Conservation (phyloP, 1,140 invertebrate genomes). For the Platyscapa corneri region DNA sequence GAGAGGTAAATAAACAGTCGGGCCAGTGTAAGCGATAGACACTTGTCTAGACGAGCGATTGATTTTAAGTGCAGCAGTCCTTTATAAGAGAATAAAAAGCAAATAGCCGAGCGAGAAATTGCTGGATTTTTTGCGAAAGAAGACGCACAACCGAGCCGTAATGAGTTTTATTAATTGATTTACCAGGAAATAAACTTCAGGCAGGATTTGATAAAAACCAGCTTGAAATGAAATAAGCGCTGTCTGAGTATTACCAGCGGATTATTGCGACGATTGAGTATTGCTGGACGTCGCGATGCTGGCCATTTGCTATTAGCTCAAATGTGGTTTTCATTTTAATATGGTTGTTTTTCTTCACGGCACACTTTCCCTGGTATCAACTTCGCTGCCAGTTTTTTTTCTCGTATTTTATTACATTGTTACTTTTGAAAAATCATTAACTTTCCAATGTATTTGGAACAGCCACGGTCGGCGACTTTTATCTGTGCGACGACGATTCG, state of each 20-base stretch:
- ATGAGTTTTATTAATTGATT: background rate
- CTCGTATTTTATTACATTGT: background rate
- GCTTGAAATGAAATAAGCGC: background rate
- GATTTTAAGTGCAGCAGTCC: background rate
- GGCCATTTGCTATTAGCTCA: background rate
- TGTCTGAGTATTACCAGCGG: background rate
- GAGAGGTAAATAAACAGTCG: conserved; percentile 19
- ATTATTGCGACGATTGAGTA: background rate
- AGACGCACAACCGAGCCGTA: background rate
- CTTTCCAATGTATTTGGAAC: background rate
- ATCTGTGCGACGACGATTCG: background rate
- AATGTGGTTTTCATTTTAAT: background rate
- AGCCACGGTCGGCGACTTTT: background rate
- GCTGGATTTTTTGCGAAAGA: background rate
- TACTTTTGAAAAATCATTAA: conserved; percentile 12
- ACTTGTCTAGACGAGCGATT: conserved; percentile 12
- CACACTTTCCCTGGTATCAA: background rate
- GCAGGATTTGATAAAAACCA: background rate
- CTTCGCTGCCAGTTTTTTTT: background rate
- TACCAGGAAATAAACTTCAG: background rate
- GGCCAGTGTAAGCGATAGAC: background rate
- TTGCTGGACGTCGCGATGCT: background rate
- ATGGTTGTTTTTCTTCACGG: background rate
- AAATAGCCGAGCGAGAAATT: background rate
- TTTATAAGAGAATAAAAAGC: background rate